Conservation (phyloP, 2,888 invertebrate species). For the Nineta flava region DNA sequence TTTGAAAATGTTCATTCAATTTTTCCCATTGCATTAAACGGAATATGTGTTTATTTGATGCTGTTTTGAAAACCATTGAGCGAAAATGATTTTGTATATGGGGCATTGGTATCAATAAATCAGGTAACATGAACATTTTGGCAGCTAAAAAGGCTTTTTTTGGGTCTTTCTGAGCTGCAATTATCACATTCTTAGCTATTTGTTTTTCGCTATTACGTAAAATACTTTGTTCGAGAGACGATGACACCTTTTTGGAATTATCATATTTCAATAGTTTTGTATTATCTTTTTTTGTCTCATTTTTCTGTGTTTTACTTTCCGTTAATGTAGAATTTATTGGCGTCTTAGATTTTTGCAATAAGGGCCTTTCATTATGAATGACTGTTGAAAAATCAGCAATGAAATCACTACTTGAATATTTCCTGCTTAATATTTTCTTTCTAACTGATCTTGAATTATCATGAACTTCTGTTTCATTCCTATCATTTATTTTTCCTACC, state of each 20-base stretch:
- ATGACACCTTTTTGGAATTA: no score
- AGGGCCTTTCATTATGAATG: neutral
- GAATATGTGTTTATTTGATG: neutral
- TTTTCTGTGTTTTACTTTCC: no score
- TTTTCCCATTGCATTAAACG: slow-evolving; percentile 15
- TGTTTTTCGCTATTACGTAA: no score
- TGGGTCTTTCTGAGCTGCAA: no score
- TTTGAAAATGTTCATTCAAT: slow-evolving; percentile 11
- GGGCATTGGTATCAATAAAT: slow-evolving; percentile 5
- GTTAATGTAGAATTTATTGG: neutral
- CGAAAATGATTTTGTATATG: slow-evolving; percentile 5
- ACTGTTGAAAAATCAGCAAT: neutral
- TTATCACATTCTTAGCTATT: no score
- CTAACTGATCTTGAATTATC: neutral
- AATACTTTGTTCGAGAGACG: no score
- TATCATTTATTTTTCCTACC: neutral
- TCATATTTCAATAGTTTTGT: no score
- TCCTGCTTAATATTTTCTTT: neutral
- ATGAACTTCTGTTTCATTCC: neutral
- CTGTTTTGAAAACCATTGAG: neutral
- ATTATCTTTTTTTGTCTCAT: no score
- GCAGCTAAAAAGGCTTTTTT: no score
- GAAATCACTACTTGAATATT: neutral
- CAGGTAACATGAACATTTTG: neutral
- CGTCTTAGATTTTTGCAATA: neutral